Evolutionary conservation across 2,113 vertebrate species (phyloP), one percentile per base, ranked within the genome.

Genomic region (Notiomystis cincta): DNA sequence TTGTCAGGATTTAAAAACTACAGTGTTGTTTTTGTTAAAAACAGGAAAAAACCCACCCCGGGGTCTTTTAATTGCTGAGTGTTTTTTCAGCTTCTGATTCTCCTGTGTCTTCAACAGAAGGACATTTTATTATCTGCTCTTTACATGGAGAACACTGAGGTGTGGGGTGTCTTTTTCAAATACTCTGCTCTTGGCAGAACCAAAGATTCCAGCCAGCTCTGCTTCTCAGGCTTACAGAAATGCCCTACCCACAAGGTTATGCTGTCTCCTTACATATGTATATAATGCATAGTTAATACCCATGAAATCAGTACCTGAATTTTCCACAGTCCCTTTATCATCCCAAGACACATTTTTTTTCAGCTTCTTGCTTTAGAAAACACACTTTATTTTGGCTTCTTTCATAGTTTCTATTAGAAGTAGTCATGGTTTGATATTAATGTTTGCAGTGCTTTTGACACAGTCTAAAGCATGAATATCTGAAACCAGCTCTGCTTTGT

Each of bases 401-500:
- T 47, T 94, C 56, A 37, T 78, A 61, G 71, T 89, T 93, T 84
- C 72, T 90, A 47, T 94, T 95, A 97, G 76, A 89, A 64, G 61
- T 83, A 97, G 91, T 94, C 96, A 96, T 83, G 93, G 93, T 87
- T 94, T 96, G 85, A 87, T 96, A 90, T 95, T 93, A 93, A 87
- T 87, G 64, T 82, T 82, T 95, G 85, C 90, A 87, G 76, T 50
- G 75, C 87, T 89, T 97, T 93, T 95, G 88, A 89, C 92, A 93
- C 88, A 90, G 64, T 91, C 57, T 82, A 77, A 95, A n/a, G 70
- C 51, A 85, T 54, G 89, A 95, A 92, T 93, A 91, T 95, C 83
- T 93, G 81, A 89, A 92, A 94, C 70, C 35, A 85, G 45, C 81
- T 87, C 58, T 80, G 84, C 89, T 91, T 95, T 93, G 81, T 91